Base-by-base conservation (phyloP, 2,113 vertebrate species). In the Fulica atra region DNA sequence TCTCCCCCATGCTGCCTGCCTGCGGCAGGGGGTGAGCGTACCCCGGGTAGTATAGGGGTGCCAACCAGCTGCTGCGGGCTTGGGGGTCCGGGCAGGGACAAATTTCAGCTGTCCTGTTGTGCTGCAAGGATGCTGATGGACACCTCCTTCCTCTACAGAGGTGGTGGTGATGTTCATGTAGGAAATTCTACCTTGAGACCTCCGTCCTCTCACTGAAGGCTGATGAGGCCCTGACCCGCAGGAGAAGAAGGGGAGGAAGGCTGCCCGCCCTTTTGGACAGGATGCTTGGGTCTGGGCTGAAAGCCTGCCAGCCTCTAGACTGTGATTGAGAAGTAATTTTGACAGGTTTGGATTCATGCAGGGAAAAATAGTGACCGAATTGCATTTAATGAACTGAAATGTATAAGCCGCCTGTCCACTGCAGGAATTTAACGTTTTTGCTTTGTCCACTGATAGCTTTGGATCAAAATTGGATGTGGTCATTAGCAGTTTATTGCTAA, bases 171-270 rank as follows among this genome's bases (percentile, higher is more conserved):
- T 88, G 40, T 40, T 79, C 64, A 1, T 26, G 6, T 31, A 33
- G 44, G 59, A 70, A 78, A 40, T 18, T 0, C 0, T 14, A 29
- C 33, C 78, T 23, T 44, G 54, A 70, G 71, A 77, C 44, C 59
- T 72, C 59, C 6, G 1, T 86, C 82, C 63, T 76, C 54, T 66
- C 5, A 8, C 31, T 1, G 4, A 7, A 51, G 74, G 76, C 53
- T 87, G 57, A 35, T 0, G 0, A 76, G 76, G 59, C 35, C 54
- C 50, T 36, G 74, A 72, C 36, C 38, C 0, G 0, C 26, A 44
- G 80, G 79, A 83, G 54, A 18, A 54, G n/a, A 24, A 81, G 16
- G 42, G 63, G 57, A 87, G 57, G 71, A 76, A 78, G 50, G 54
- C 81, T 89, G 59, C 35, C 2, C 0, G 1, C 35, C 33, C 44